Percentiles rank a stretch among this genome's conserved stretches.
phyloP scores from a whole-genome alignment of 2,888 invertebrate species.

The Erebia aethiops region DNA sequence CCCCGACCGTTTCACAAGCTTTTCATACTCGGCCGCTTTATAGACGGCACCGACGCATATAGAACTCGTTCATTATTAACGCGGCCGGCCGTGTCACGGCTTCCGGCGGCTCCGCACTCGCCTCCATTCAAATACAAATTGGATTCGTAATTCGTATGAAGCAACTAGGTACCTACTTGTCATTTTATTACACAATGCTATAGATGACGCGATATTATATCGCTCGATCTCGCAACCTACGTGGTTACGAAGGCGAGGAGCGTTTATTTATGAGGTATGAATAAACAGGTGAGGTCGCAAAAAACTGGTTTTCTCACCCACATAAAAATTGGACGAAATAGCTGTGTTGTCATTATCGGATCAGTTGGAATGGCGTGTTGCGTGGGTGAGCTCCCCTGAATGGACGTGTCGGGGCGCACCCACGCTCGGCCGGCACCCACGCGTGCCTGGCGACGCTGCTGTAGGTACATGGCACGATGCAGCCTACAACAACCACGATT shows the following conservation, averaged over 20 bases:
- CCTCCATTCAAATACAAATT: conserved; percentile 71
- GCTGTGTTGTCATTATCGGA: conserved; percentile 63
- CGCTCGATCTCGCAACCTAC: conserved; percentile 7
- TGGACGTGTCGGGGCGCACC: conserved; percentile 61
- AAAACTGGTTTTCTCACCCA: conserved; percentile 34
- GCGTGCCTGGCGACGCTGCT: background rate
- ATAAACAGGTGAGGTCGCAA: conserved; percentile 33
- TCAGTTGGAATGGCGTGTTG: conserved; percentile 52
- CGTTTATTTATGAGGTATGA: conserved; percentile 23
- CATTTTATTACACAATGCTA: conserved; percentile 55
- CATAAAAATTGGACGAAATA: conserved; percentile 49
- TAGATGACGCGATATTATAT: conserved; percentile 49
- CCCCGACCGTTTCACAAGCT: conserved; percentile 43
- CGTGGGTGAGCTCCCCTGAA: conserved; percentile 68
- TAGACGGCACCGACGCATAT: conserved; percentile 54
- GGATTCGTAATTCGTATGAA: conserved; percentile 73
- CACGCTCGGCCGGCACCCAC: conserved; percentile 40
- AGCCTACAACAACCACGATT: conserved; percentile 10
- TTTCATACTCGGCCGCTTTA: conserved; percentile 48
- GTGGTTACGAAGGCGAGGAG: conserved; percentile 15
- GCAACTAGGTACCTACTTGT: conserved; percentile 41
- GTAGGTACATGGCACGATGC: background rate
- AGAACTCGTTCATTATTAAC: conserved; percentile 73
- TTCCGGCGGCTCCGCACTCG: conserved; percentile 65
- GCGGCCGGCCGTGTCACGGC: conserved; percentile 69